Percentiles rank a stretch among this genome's conserved stretches.
Evolutionary conservation across 2,113 vertebrate species (phyloP).

Genomic region (Catagonus wagneri): DNA sequence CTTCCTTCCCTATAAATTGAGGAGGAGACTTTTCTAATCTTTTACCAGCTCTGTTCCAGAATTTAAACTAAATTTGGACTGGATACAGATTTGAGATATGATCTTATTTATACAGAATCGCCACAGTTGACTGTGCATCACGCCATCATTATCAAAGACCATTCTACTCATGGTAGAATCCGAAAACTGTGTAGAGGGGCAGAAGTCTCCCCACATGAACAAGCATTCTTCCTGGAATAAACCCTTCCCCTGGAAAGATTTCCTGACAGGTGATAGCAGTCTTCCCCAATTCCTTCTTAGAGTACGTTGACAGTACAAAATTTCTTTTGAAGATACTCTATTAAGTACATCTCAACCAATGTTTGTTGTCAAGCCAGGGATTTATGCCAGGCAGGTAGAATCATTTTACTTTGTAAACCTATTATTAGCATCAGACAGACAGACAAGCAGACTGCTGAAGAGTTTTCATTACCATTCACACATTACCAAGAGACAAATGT

Average conservation of each 20-base stretch:
- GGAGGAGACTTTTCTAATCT: neutral
- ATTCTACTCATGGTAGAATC: neutral
- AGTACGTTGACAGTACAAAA: slow-evolving; percentile 64
- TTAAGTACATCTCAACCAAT: slow-evolving; percentile 62
- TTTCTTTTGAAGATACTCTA: slow-evolving; percentile 54
- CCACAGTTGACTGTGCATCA: neutral
- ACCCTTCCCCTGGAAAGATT: neutral
- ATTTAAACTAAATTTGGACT: neutral
- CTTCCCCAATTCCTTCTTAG: slow-evolving; percentile 64
- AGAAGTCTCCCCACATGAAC: neutral
- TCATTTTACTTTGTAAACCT: slow-evolving; percentile 67
- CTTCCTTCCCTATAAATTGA: neutral
- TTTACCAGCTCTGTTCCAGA: neutral
- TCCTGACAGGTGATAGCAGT: slow-evolving; percentile 60
- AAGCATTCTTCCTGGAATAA: slow-evolving; percentile 58
- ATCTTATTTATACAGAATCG: neutral
- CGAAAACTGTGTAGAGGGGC: neutral
- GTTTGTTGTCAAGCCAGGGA: slow-evolving; percentile 73
- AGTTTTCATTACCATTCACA: slow-evolving; percentile 40
- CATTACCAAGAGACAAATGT: slow-evolving; percentile 51
- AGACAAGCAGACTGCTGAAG: slow-evolving; percentile 54
- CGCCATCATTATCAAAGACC: neutral
- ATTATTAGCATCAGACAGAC: slow-evolving; percentile 63
- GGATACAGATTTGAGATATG: neutral
- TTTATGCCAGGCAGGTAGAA: slow-evolving; percentile 69